Percentiles rank a stretch among this genome's conserved stretches.
phyloP scores from a whole-genome alignment of 2,113 vertebrate species.

The Pelmatolapia mariae region DNA sequence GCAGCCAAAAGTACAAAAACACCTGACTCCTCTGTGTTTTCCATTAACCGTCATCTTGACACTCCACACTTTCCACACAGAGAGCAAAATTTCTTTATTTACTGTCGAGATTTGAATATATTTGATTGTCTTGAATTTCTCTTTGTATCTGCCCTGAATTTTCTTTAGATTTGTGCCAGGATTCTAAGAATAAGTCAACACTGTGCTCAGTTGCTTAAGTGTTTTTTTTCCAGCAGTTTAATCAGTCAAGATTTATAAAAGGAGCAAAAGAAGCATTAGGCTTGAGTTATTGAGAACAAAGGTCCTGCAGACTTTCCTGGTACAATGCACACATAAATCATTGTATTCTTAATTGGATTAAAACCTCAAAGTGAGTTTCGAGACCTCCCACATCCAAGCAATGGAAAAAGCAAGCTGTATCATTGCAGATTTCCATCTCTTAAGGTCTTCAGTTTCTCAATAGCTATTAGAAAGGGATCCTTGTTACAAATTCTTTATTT shows the following conservation, averaged over 20 bases:
- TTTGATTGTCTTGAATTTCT: background rate
- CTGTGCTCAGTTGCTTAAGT: background rate
- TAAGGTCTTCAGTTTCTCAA: slow-evolving; percentile 39
- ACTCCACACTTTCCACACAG: background rate
- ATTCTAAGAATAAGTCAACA: background rate
- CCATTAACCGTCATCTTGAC: slow-evolving; percentile 33
- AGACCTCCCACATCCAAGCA: slow-evolving; percentile 64
- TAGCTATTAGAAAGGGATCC: slow-evolving; percentile 43
- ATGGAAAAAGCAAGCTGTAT: slow-evolving; percentile 33
- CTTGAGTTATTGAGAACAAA: slow-evolving; percentile 45
- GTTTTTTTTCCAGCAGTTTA: background rate
- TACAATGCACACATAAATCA: slow-evolving; percentile 40
- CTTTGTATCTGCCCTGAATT: background rate
- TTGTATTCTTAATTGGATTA: slow-evolving; percentile 65
- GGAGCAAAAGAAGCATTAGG: slow-evolving; percentile 13
- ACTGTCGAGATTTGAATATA: background rate
- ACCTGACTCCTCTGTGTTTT: slow-evolving; percentile 37
- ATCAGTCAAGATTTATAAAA: slow-evolving; percentile 40
- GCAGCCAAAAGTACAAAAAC: slow-evolving; percentile 42
- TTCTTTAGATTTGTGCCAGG: background rate
- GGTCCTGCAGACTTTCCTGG: slow-evolving; percentile 33
- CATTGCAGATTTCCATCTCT: slow-evolving; percentile 56
- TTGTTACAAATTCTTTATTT: slow-evolving; percentile 68
- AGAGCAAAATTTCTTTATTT: background rate
- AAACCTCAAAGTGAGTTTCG: slow-evolving; percentile 56